These are phyloP conservation scores for Drosophila quinaria DNA, from an alignment of 2,888 invertebrate species.

Conservation along the genomic window DNA sequence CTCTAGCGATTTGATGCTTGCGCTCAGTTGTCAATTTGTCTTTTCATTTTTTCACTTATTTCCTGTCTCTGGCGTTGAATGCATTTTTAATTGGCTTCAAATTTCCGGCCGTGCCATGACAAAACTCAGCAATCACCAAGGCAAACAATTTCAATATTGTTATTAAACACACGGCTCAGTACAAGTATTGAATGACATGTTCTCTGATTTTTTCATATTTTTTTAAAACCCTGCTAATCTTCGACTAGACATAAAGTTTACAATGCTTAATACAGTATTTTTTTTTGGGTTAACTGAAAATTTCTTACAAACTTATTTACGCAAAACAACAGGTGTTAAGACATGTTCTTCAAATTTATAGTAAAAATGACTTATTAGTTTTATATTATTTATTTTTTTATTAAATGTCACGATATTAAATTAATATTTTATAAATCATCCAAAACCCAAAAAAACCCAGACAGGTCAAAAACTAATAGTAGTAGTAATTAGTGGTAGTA, in stretches of 20 bases:
- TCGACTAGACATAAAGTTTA: neutral
- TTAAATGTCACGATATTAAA: no score
- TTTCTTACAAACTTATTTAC: no score
- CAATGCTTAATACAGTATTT: neutral
- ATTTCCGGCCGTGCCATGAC: conserved; percentile 54
- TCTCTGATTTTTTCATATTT: neutral
- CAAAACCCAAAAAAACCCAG: no score
- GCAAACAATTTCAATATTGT: conserved; percentile 60
- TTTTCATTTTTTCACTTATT: conserved; percentile 53
- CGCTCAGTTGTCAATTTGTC: conserved; percentile 65
- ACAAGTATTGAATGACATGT: conserved; percentile 6
- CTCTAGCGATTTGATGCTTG: conserved; percentile 29
- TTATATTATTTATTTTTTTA: no score
- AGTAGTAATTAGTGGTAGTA: no score
- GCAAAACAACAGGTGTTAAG: no score
- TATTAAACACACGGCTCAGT: conserved; percentile 37
- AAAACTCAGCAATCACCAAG: conserved; percentile 27
- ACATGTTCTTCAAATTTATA: no score
- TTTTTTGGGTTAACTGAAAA: no score
- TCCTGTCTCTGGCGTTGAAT: conserved; percentile 63
- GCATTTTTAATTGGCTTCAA: conserved; percentile 75
- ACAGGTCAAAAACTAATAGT: no score
- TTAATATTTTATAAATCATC: no score
- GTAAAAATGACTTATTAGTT: no score
- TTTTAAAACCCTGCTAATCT: neutral